phyloP scores from a whole-genome alignment of 1,140 invertebrate species.

The Chymomyza costata region DNA sequence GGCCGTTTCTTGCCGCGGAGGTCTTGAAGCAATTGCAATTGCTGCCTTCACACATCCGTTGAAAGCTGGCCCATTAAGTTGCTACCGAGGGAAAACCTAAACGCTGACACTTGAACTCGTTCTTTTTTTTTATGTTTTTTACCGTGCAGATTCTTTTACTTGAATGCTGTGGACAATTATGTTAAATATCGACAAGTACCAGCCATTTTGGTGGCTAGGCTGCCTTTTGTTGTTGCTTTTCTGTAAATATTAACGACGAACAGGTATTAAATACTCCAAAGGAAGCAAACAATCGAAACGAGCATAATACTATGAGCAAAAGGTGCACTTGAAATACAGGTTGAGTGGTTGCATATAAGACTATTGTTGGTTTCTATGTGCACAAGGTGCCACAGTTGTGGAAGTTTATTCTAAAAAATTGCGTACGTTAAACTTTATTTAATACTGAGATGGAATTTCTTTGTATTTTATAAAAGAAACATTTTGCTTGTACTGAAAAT shows the following conservation, averaged over 20 bases:
- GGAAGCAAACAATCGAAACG: slow-evolving; percentile 32
- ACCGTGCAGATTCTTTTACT: neutral
- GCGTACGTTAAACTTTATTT: no score
- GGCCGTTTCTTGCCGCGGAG: no score
- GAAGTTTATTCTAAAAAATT: no score
- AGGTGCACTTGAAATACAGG: slow-evolving; percentile 37
- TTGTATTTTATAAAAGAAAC: no score
- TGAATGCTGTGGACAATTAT: slow-evolving; percentile 47
- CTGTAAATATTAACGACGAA: slow-evolving; percentile 40
- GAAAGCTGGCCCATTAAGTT: slow-evolving; percentile 41
- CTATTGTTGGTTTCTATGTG: no score
- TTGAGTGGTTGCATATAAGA: slow-evolving; percentile 29
- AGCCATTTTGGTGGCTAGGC: no score
- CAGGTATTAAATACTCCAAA: slow-evolving; percentile 62
- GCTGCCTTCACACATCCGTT: slow-evolving; percentile 31
- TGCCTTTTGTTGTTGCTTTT: slow-evolving; percentile 45
- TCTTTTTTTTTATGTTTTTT: slow-evolving; percentile 61
- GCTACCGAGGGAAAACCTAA: no score
- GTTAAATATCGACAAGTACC: slow-evolving; percentile 69
- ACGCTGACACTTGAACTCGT: slow-evolving; percentile 63
- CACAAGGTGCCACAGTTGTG: no score
- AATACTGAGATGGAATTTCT: no score
- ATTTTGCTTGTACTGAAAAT: no score
- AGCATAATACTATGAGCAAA: neutral
- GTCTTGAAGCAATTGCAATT: slow-evolving; percentile 44